phyloP scores from a whole-genome alignment of 2,797 vertebrate species.

The Malacoctenus gilli region DNA sequence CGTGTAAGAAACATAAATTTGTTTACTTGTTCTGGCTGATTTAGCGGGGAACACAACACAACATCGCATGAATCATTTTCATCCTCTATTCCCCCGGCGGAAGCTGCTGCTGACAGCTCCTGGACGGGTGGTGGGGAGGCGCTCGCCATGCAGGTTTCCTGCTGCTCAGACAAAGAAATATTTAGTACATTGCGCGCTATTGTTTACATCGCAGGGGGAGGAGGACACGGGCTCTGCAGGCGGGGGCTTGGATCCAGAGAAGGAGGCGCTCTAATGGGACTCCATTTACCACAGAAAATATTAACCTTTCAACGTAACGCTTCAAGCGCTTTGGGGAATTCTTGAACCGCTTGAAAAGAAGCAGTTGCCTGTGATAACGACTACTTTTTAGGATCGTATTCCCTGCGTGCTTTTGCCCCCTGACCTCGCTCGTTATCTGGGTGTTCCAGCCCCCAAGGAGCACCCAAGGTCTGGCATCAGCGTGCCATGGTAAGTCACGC shows the following conservation, averaged over 20 bases:
- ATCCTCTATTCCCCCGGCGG: conserved; percentile 48
- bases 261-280: conserved; percentile 25
- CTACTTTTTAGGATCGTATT: background rate
- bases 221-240: conserved; percentile 15
- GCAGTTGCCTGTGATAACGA: background rate
- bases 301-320: conserved; percentile 15
- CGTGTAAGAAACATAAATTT: conserved; percentile 67
- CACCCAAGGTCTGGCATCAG: background rate
- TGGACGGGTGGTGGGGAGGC: conserved; percentile 56
- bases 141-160: conserved; percentile 41
- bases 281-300: conserved; percentile 13
- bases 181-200: conserved; percentile 40
- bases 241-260: conserved; percentile 27
- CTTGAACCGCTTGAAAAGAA: background rate
- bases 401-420: background rate
- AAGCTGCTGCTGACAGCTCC: conserved; percentile 59
- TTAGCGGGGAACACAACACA: conserved; percentile 65
- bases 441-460: background rate
- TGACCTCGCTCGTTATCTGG: background rate
- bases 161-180: conserved; percentile 50
- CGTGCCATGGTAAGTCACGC: background rate
- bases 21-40: conserved; percentile 75
- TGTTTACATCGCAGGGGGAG: conserved; percentile 35
- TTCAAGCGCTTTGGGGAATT: background rate
- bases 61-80: conserved; percentile 75